Base-by-base conservation (phyloP, 2,113 vertebrate species). In the Nipponia nippon region DNA sequence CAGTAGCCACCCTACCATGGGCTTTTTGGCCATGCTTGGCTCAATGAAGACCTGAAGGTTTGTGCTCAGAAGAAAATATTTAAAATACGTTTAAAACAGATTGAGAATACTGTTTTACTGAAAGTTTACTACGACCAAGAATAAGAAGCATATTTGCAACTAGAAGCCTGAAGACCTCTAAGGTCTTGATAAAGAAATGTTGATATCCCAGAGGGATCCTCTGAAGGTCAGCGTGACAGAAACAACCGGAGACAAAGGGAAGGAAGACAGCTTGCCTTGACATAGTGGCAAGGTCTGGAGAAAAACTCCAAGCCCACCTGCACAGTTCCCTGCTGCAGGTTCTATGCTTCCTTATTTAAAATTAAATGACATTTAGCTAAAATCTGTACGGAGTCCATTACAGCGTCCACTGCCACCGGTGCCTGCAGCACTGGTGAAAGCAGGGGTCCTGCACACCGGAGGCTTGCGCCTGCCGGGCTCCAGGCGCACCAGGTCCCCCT, bases 211-310 rank as follows among this genome's bases (percentile, higher is more conserved):
- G 78, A 95, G 90, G 94, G 91, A 30, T 91, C 36, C 72, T 97
- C 80, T 83, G 96, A 93, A 97, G 87, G 89, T 93, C 92, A 95
- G n/a, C 7, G 0, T 80, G 84, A 94, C 95, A 95, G 75, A 71
- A 94, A 80, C 42, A 69, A 72, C 69, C 0, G 0, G 47, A 79
- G 89, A 81, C 73, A 71, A 86, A 71, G 50, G 23, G 26, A 82
- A 11, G 70, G 69, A 82, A 87, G 94, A 65, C 50, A 94, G 81
- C 38, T 90, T 91, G 87, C 47, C 59, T 53, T 62, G 58, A 94
- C 61, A 38, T 1, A 67, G 42, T 15, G 25, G 67, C 47, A 84
- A 79, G 71, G 82, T 76, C 90, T 85, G 44, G 23, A 93, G 44
- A 42, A 81, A 84, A 78, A 42, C 14, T 77, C 38, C 44, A 52